Evolutionary conservation across 2,888 invertebrate genomes (phyloP), one percentile per base, ranked within the genome.

Genomic region (Papilio elwesi): DNA sequence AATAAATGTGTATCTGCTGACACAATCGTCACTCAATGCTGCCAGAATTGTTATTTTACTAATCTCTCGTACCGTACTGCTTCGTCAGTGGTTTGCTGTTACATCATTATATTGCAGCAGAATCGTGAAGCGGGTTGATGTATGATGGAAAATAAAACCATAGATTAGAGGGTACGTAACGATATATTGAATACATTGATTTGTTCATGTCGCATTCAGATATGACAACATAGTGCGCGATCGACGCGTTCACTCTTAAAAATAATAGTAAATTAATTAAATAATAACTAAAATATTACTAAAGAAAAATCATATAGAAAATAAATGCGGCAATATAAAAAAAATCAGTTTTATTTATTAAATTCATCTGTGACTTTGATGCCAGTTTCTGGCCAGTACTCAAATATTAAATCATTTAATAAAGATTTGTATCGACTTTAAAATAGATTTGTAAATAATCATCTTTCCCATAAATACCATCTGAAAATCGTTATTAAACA

Each of bases 111-210:
- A 26, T 26, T 26, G 26, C 26, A 26, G 26, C 26, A 26, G 26
- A 26, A 26, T 26, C 4, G 26, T 26, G 26, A 26, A 26, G 26
- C 26, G 4, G 26, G 8, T 43, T 43, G 43, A 7, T 43, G 43
- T 53, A 53, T 13, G 38, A n/a, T 43, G 59, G 1, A 51, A 59
- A 68, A 69, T 57, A 59, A 69, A 43, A 48, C 79, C 76, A 78
- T 76, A 70, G 43, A 15, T 57, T 73, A 75, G 77, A 80, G 86
- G 86, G 81, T 83, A 85, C 83, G 81, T 85, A 83, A 86, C 83
- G 86, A 86, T 89, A 88, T 90, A 89, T 83, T 81, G 82, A 82
- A 87, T 89, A 87, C 86, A 87, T 85, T 84, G 79, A 81, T 82
- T 85, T 82, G 84, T 80, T 78, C 80, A 80, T 77, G 83, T 83